These are phyloP conservation scores for Ophion costatus DNA, from an alignment of 2,888 invertebrate genomes.

Conservation along the genomic window DNA sequence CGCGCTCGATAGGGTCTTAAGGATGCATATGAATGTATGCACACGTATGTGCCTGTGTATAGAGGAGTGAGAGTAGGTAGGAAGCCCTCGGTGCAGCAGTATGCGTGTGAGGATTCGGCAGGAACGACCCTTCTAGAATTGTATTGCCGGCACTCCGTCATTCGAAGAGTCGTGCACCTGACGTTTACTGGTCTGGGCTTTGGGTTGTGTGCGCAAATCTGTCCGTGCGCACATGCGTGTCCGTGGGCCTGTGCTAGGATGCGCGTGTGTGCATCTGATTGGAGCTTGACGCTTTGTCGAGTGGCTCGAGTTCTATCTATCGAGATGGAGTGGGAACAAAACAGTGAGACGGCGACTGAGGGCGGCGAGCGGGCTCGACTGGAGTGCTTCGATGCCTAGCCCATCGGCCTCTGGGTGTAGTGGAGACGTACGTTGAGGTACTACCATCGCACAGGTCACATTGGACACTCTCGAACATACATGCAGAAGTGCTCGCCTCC, in stretches of 20 bases:
- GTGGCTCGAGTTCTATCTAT: constrained; percentile 68
- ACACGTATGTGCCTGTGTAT: constrained; percentile 1
- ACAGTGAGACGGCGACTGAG: constrained; percentile 51
- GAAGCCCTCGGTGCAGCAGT: constrained; percentile 36
- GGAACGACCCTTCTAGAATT: constrained; percentile 70
- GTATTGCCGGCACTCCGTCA: constrained; percentile 78
- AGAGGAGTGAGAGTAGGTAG: constrained; percentile 42
- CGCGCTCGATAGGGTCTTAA: constrained; percentile 74
- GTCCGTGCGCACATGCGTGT: constrained; percentile 4
- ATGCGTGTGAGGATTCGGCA: constrained; percentile 25
- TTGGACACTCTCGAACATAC: not conserved
- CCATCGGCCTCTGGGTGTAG: constrained; percentile 44
- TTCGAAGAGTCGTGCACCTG: constrained; percentile 75
- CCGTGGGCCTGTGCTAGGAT: not conserved
- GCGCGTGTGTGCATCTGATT: constrained; percentile 36
- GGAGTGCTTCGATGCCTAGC: constrained; percentile 56
- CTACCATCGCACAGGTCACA: constrained; percentile 12
- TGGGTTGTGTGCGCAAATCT: constrained; percentile 53
- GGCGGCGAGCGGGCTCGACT: constrained; percentile 37
- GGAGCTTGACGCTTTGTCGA: constrained; percentile 66
- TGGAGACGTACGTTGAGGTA: constrained; percentile 20
- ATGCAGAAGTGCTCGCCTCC: not conserved
- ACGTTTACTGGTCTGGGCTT: constrained; percentile 78
- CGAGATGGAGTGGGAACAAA: constrained; percentile 59
- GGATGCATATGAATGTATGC: not conserved